Evolutionary conservation across 2,888 invertebrate genomes (phyloP), one percentile per base, ranked within the genome.

Genomic region (Cabera pusaria): DNA sequence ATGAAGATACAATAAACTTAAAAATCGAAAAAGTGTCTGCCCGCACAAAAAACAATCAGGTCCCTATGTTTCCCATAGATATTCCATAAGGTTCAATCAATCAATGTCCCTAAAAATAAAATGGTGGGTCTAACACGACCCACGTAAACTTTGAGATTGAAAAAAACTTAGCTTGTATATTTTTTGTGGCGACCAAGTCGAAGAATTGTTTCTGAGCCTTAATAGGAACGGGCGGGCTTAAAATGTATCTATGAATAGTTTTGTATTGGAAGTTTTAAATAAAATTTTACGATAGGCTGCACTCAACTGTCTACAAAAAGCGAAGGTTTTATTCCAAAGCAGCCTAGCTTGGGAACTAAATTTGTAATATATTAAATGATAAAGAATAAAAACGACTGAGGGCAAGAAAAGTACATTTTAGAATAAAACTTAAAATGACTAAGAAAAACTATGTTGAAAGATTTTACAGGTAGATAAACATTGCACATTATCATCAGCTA

Each of bases 101-200:
- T 87, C 87, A 87, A 86, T 79, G 87, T 85, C 87, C 75, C 73
- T 75, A 76, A 75, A 78, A 80, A 76, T 79, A 84, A 86, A 84
- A 80, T 81, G 78, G 72, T 73, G 67, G 71, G 64, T 68, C 67
- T 56, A 71, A 72, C 73, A 66, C 83, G 84, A 83, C 86, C 86
- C 85, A 86, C 83, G 81, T 85, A 80, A 84, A 82, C 73, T 80
- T 69, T 52, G 59, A 69, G 67, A 71, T 71, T 64, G 69, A 72
- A 79, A 85, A 84, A 84, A 74, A 59, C 64, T 67, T 64, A 64
- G 58, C 72, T 74, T 72, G 73, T 75, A 69, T 73, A 69, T 76
- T 80, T 52, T 47, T 49, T 77, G 53, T 53, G 48, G 47, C 68
- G 60, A 69, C 72, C 69, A 60, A 65, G 57, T 52, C 57, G 54